Evolutionary conservation across 1,140 invertebrate genomes (phyloP), one percentile per base, ranked within the genome.

Genomic region (Andrena cerasifolii): DNA sequence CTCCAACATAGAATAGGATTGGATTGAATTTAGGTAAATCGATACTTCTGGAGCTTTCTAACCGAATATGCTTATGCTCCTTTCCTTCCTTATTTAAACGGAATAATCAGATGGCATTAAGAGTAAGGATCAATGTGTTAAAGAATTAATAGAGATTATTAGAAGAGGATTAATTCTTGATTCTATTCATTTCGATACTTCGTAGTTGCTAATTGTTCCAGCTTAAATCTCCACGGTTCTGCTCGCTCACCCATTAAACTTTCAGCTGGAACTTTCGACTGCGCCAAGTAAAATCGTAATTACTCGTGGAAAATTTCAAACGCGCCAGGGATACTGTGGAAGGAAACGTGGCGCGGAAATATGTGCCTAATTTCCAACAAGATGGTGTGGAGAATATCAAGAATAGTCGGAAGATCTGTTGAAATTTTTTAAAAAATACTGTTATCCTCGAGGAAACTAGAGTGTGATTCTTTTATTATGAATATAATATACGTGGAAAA

Each of bases 161-260:
- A 18, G 5, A 3, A 18, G 14, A 31, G 8, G 7, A 26, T 5
- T 3, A 0, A 1, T 6, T 28, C 16, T 56, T 56, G 16, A 28
- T 56, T 53, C 53, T 21, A 40, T 58, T 56, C 10, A 56, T 40
- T 56, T 70, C 51, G 33, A 14, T 56, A 59, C 26, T 6, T 45
- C 26, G 18, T 12, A 47, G 12, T 8, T 56, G 53, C 6, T 59
- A 71, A 71, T 71, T 71, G 26, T 40, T 31, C n/a, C 33, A 45
- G 36, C 45, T 59, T 31, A 58, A 45, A 45, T 31, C 40, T 45
- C 31, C 10, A 2, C 36, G 1, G 16, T 14, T 54, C 14, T 14
- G 24, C n/a, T 58, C 26, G 26, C 10, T 58, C 26, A 24, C 36
- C 33, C 6, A 45, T 71, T 71, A 59, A 71, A 71, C 53, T 71